Evolutionary conservation across 2,888 invertebrate species (phyloP).

Genomic region (Acronicta psi): DNA sequence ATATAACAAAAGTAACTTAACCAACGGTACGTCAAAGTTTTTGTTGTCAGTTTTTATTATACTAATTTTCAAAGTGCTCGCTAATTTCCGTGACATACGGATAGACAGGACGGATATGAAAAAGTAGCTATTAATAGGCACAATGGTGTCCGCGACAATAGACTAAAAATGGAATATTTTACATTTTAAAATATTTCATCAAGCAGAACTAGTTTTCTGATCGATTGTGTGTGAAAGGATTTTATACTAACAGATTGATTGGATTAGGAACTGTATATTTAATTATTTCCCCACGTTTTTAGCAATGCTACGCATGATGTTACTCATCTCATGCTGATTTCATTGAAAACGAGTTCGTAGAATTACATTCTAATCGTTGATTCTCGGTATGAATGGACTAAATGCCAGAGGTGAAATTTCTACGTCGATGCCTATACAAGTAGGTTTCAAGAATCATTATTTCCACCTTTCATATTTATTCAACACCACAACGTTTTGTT

Average conservation of each 20-base stretch:
- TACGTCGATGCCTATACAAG: neutral
- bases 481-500: conserved; percentile 4
- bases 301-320: conserved; percentile 15
- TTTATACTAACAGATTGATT: conserved; percentile 4
- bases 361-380: conserved; percentile 49
- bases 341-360: conserved; percentile 48
- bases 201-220: neutral
- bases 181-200: too few species aligned
- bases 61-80: neutral
- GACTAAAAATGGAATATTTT: too few species aligned
- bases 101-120: neutral
- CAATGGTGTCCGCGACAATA: neutral
- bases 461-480: neutral
- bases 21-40: neutral
- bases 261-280: conserved; percentile 5
- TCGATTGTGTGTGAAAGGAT: neutral
- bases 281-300: conserved; percentile 30
- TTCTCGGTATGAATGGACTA: conserved; percentile 42
- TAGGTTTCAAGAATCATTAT: conserved; percentile 9
- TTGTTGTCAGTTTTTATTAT: neutral
- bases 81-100: neutral
- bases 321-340: conserved; percentile 39
- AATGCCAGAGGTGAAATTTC: conserved; percentile 40
- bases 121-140: neutral
- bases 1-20: neutral